Evolutionary conservation across 2,888 invertebrate genomes (phyloP).

Genomic region (Rhyacophila evoluta): DNA sequence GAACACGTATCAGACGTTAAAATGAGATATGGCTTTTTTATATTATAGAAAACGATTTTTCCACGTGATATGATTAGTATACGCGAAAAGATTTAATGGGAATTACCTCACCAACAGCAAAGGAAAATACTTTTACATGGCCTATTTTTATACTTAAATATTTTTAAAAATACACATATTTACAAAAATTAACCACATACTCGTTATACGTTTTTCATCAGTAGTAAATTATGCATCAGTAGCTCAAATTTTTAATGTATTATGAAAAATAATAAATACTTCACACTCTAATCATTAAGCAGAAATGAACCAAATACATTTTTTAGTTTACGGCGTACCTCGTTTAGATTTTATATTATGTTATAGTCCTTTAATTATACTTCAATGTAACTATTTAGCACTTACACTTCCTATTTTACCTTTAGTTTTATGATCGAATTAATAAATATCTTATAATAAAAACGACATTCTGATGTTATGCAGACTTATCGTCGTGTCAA

Average conservation of each 20-base stretch:
- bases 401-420: too few relatives aligned
- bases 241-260: neutral
- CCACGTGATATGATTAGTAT: slow-evolving; percentile 20
- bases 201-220: neutral
- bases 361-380: too few relatives aligned
- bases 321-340: too few relatives aligned
- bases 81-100: slow-evolving; percentile 3
- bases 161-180: neutral
- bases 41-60: slow-evolving; percentile 12
- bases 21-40: slow-evolving; percentile 13
- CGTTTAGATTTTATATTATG: too few relatives aligned
- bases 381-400: too few relatives aligned
- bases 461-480: too few relatives aligned
- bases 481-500: too few relatives aligned
- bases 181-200: neutral
- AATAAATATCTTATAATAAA: too few relatives aligned
- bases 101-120: neutral
- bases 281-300: too few relatives aligned
- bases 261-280: too few relatives aligned
- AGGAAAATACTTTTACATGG: neutral
- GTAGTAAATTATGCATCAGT: neutral
- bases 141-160: neutral
- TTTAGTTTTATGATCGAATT: too few relatives aligned
- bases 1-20: slow-evolving; percentile 1
- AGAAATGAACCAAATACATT: too few relatives aligned